A percentile compares a stretch with the other conserved stretches of the same genome.
phyloP scores from a whole-genome alignment of 2,113 vertebrate genomes.

The Oncorhynchus masou region DNA sequence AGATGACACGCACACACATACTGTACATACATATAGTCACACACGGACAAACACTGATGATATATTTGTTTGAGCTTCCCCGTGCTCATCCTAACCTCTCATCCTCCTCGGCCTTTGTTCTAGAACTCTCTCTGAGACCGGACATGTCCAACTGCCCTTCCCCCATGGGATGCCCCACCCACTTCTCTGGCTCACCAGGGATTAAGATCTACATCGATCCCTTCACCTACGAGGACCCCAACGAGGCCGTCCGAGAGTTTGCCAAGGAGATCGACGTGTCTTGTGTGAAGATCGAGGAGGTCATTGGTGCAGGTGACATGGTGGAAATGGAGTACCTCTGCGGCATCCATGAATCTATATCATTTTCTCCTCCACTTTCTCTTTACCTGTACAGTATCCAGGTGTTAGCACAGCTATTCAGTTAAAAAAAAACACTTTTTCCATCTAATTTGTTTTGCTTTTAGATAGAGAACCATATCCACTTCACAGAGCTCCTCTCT shows the following conservation, averaged over 20 bases:
- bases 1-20: not conserved
- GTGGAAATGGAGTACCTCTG: not conserved
- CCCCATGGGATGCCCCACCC: constrained; percentile 68
- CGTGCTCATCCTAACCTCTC: not conserved
- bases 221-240: constrained; percentile 91
- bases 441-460: constrained; percentile 23
- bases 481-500: constrained; percentile 22
- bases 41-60: not conserved
- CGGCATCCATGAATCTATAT: not conserved
- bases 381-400: not conserved
- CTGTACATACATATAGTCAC: not conserved
- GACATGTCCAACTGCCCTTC: constrained; percentile 70
- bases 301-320: constrained; percentile 66
- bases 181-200: constrained; percentile 67
- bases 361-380: not conserved
- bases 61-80: too few relatives aligned
- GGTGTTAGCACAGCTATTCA: not conserved
- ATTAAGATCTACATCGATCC: constrained; percentile 93
- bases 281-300: constrained; percentile 72
- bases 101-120: not conserved
- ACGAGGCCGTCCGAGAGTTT: constrained; percentile 69
- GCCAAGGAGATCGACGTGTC: constrained; percentile 71
- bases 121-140: constrained; percentile 82
- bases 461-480: not conserved
- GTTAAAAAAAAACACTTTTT: not conserved